These are phyloP conservation scores for Rana temporaria DNA, from an alignment of 2,113 vertebrate genomes.

Conservation along the genomic window DNA sequence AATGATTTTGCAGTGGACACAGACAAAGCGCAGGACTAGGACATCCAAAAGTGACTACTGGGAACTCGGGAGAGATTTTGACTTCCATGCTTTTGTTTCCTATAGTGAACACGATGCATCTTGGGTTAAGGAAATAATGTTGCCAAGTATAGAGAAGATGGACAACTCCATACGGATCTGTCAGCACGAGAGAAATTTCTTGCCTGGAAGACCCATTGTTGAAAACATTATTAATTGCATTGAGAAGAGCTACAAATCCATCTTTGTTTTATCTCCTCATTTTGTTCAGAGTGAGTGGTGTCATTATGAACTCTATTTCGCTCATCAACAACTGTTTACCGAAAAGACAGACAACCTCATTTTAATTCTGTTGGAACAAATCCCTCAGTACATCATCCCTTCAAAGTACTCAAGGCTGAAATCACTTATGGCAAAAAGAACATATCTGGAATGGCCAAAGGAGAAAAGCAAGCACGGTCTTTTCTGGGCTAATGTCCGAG, in stretches of 20 bases:
- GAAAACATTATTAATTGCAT: conserved; percentile 89
- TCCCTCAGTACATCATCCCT: conserved; percentile 83
- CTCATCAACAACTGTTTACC: conserved; percentile 81
- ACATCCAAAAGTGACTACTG: conserved; percentile 31
- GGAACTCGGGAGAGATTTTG: conserved; percentile 49
- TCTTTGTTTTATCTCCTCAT: conserved; percentile 88
- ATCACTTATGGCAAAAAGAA: conserved; percentile 81
- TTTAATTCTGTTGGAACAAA: conserved; percentile 85
- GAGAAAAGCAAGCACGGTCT: conserved; percentile 82
- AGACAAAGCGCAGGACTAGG: conserved; percentile 75
- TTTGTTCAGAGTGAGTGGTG: conserved; percentile 95
- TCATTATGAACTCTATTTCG: conserved; percentile 93
- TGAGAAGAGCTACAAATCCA: conserved; percentile 84
- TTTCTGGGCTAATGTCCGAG: conserved; percentile 87
- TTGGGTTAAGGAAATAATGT: conserved; percentile 82
- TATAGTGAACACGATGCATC: conserved; percentile 81
- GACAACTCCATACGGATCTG: conserved; percentile 73
- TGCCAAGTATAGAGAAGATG: conserved; percentile 82
- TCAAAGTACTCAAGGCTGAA: conserved; percentile 86
- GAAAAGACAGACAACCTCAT: conserved; percentile 77
- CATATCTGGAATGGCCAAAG: conserved; percentile 88
- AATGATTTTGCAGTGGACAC: conserved; percentile 87
- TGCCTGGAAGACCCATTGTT: conserved; percentile 83
- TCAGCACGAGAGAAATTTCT: conserved; percentile 85
- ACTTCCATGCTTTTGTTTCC: conserved; percentile 90